Evolutionary conservation across 2,113 vertebrate genomes (phyloP), one percentile per base, ranked within the genome.

Genomic region (Gobius niger): DNA sequence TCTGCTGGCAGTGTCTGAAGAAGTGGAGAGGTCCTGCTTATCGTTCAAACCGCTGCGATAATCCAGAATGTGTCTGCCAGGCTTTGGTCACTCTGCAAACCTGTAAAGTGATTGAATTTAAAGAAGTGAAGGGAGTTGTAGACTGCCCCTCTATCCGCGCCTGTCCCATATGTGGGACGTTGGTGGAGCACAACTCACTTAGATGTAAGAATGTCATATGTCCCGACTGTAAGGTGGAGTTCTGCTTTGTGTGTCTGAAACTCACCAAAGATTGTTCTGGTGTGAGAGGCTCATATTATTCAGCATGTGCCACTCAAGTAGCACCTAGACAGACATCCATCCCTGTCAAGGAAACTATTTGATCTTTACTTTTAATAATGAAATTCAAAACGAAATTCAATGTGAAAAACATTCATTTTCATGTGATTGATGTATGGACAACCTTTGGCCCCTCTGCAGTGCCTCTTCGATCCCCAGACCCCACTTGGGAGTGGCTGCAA

Each of bases 1-100:
- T 91, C 82, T 91, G 90, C 57, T 91, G 89, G 88, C 86, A 83
- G 66, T 91, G 90, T 75, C 24, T 70, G 61, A 75, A 44, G n/a
- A 44, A 79, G 14, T 91, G 90, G 89, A 84, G 71, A 65, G 88
- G 87, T 52, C 7, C 0, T 18, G n/a, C 1, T 63, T 64, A 24
- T 24, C 24, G 3, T 24, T 24, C 24, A 24, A 24, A 24, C 24
- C 24, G 3, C 18, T 90, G 90, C 68, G 71, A 18, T 8, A 87
- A 90, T 41, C 19, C 44, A 8, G 79, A 61, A 62, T 90, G 90
- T 60, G 47, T 24, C 11, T 72, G 75, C 9, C 0, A 57, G 9
- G 60, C 57, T 4, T 52, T 86, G 13, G 40, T 71, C 7, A 68
- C 41, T n/a, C 54, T 87, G 77, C 73, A 13, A 14, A 54, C 1